Base-by-base conservation (phyloP, 2,888 invertebrate genomes). In the Rhopalosiphum nymphaeae region DNA sequence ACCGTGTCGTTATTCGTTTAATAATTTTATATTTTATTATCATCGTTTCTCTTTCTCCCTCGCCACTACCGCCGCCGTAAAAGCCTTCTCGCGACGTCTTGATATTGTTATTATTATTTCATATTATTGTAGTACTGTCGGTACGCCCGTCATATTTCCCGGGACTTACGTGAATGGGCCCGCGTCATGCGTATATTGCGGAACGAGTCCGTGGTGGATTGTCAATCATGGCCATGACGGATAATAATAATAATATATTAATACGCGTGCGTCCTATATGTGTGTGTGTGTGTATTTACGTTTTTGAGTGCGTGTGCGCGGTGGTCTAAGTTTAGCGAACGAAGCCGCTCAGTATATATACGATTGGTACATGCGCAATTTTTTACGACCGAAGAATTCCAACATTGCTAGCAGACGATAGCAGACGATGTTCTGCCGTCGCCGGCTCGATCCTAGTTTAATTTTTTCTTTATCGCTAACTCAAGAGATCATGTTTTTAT, bases 181-280 rank as follows among this genome's bases (percentile, higher is more conserved):
- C 87, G 61, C 29, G 67, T 67, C 92, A 92, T 88, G 92, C 86
- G 67, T 78, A 67, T 88, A 92, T 88, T 53, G 21, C 92, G 86
- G 91, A 92, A 92, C 91, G 92, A 91, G 88, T 92, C 88, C 92
- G 92, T 92, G 67, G 92, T 87, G 87, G 92, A 92, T 92, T 92
- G 88, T 92, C 92, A 92, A 87, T 92, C 92, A 92, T 92, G 92
- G 87, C 61, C 92, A 88, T 92, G 87, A 88, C 87, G 44, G 86
- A 9, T 26, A 91, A 84, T 84, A 53, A 91, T 91, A 53, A 91
- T n/a, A 16, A 46, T 78, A 67, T 89, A 89, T 13, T 67, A 91
- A 89, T 89, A 89, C 13, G 13, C 44, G 29, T 9, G 29, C 53
- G 57, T 89, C 44, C 16, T 44, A 29, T 42, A 44, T n/a, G 5